phyloP scores from a whole-genome alignment of 64 coral and sea anemone genomes.

The Montipora efflorescens region DNA sequence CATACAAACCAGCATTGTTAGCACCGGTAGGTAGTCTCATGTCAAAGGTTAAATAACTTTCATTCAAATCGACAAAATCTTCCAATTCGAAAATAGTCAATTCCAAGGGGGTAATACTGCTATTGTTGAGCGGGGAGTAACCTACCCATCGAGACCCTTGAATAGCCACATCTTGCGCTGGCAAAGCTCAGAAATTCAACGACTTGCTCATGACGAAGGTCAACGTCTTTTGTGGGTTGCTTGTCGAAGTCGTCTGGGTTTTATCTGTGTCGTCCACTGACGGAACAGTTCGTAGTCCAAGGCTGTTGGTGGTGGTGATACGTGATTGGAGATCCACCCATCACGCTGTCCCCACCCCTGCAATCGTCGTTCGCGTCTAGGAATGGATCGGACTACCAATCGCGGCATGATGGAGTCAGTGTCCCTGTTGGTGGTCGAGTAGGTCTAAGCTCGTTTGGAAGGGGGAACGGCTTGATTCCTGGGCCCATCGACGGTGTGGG shows the following conservation, averaged over 20 bases:
- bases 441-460: too few relatives aligned
- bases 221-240: neutral
- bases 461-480: too few relatives aligned
- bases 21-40: neutral
- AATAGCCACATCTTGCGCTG: neutral
- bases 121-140: neutral
- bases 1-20: neutral
- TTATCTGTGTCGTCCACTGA: too few relatives aligned
- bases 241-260: neutral
- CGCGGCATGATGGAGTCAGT: too few relatives aligned
- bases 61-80: neutral
- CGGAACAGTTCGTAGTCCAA: too few relatives aligned
- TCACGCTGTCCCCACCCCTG: neutral
- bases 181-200: neutral
- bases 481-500: neutral
- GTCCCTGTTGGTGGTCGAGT: too few relatives aligned
- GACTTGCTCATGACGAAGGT: neutral
- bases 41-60: slow-evolving; percentile 27
- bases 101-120: neutral
- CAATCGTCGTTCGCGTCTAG: too few relatives aligned
- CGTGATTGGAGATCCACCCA: too few relatives aligned
- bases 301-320: too few relatives aligned
- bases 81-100: neutral
- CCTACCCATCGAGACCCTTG: neutral
- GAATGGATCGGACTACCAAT: too few relatives aligned